Evolutionary conservation across 2,113 vertebrate species (phyloP).

Genomic region (Rhagologus leucostigma): DNA sequence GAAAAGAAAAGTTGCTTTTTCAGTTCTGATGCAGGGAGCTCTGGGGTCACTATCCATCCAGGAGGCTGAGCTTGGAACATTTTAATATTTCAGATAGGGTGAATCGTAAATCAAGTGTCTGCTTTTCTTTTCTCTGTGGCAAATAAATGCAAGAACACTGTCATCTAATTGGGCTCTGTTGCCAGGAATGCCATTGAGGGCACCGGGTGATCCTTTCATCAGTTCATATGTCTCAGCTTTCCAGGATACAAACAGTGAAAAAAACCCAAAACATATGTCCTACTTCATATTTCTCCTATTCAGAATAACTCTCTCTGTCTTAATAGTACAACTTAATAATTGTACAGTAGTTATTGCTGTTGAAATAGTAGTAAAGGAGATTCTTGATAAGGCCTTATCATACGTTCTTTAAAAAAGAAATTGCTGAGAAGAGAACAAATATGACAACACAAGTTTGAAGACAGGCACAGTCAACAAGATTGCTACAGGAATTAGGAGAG

Average conservation of each 20-base stretch:
- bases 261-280: not conserved
- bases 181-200: not conserved
- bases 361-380: not conserved
- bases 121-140: not conserved
- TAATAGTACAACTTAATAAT: not conserved
- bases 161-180: not conserved
- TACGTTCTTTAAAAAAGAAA: not conserved
- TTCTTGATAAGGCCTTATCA: not conserved
- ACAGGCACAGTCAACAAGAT: not conserved
- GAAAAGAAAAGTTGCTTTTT: not conserved
- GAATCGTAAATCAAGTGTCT: not conserved
- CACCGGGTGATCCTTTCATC: not conserved
- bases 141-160: not conserved
- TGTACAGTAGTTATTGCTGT: not conserved
- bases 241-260: not conserved
- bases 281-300: not conserved
- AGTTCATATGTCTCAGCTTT: not conserved
- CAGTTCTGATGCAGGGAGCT: not conserved
- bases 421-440: not conserved
- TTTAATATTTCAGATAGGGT: not conserved
- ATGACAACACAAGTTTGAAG: not conserved
- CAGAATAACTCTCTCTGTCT: not conserved
- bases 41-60: not conserved
- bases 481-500: not conserved
- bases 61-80: not conserved